A percentile compares a stretch with the other conserved stretches of the same genome.
Conservation (phyloP, 2,113 vertebrate species). For the Alouatta palliata region DNA sequence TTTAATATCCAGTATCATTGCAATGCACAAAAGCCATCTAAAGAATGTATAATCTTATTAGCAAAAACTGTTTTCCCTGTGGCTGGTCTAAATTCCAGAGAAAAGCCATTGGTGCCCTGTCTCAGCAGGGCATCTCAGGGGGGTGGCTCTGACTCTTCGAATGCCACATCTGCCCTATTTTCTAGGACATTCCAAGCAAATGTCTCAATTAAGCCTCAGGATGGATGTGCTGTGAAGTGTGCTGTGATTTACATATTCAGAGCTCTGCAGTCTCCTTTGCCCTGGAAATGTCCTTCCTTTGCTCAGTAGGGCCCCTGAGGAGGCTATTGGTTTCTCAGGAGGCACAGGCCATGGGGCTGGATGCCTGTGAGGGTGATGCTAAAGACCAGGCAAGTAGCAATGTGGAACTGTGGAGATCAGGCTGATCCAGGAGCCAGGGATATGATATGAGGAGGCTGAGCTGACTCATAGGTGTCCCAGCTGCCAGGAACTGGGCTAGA, state of each 20-base stretch:
- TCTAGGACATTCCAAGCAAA: background rate
- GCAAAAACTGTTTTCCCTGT: background rate
- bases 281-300: background rate
- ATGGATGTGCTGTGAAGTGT: background rate
- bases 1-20: background rate
- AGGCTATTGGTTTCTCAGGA: background rate
- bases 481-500: too few species aligned
- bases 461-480: background rate
- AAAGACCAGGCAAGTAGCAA: fast-evolving
- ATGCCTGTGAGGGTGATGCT: background rate
- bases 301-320: background rate
- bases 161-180: background rate
- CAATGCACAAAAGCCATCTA: background rate
- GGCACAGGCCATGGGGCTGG: background rate
- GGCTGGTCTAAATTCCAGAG: background rate
- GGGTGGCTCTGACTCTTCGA: background rate
- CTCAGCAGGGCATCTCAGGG: background rate
- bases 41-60: constrained; percentile 9
- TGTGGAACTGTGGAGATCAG: background rate
- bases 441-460: fast-evolving
- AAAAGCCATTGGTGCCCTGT: background rate
- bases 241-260: background rate
- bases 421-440: background rate
- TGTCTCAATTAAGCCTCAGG: background rate
- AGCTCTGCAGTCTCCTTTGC: background rate